phyloP scores from a whole-genome alignment of 2,113 vertebrate species.

The Ctenodactylus gundi region DNA sequence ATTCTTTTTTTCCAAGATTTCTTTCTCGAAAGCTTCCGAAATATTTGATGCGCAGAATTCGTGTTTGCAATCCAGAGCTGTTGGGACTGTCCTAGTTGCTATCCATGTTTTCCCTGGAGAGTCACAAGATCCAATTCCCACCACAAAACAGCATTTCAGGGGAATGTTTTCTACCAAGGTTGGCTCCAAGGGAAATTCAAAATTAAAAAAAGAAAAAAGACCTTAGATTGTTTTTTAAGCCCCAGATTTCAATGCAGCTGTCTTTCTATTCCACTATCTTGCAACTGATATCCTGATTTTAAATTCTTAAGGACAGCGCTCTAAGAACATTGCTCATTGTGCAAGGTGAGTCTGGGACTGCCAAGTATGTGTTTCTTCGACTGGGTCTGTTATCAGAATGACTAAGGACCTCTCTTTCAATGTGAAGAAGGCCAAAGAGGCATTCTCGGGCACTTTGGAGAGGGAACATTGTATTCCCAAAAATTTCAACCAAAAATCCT shows the following conservation, averaged over 20 bases:
- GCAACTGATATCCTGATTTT: conserved; percentile 70
- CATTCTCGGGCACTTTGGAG: neutral
- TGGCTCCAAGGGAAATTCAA: conserved; percentile 33
- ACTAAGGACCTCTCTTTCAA: neutral
- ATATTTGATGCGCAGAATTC: neutral
- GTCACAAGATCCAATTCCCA: neutral
- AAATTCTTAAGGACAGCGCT: conserved; percentile 68
- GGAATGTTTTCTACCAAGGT: neutral
- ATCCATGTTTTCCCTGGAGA: neutral
- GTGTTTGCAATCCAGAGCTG: neutral
- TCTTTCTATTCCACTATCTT: conserved; percentile 72
- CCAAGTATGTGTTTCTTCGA: conserved; percentile 15
- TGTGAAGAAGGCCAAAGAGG: neutral
- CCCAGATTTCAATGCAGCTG: conserved; percentile 66
- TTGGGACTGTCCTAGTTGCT: neutral
- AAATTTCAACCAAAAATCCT: neutral
- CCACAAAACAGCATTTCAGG: neutral
- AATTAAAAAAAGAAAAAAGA: neutral
- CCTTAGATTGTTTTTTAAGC: conserved; percentile 75
- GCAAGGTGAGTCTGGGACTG: conserved; percentile 46
- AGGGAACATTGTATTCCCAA: neutral
- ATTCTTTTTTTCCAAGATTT: neutral
- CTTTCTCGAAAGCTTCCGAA: conserved; percentile 22
- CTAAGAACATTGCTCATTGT: conserved; percentile 64
- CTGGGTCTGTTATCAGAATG: conserved; percentile 43